Base-by-base conservation (phyloP, 23 tunicate species). In the Diplosoma virens region DNA sequence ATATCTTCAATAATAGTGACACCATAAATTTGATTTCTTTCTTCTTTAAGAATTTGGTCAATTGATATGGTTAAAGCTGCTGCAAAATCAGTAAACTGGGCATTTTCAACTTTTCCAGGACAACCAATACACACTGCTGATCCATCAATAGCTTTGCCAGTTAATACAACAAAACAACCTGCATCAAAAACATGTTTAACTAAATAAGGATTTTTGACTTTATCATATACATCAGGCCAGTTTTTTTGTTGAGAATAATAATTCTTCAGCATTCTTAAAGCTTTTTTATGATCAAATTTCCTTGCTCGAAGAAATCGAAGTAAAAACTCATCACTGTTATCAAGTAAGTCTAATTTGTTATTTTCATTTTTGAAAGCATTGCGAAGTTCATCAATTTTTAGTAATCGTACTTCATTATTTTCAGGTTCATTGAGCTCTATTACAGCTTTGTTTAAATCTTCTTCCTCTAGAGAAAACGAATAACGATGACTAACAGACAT, bases 1-100 rank as follows among this genome's bases (percentile, higher is more conserved):
- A 86, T 47, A 68, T 92, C 97, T 28, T 78, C 84, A 33, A 92
- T 85, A 0, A 92, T 77, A 5, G 87, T 92, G 4, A 92, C 33
- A 28, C 97, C 97, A 79, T 81, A 53, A n/a, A 92, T 68, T 73
- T 92, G 92, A 26, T 31, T 32, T 59, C 68, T 69, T 64, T 92
- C 97, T 36, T 84, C 52, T 69, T 88, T 80, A n/a, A 88, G 59
- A 16, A 88, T 27, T 26, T 76, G 32, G 54, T 81, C 83, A 7
- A 67, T 45, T 5, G 80, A 33, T 25, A 82, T 14, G 33, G 71
- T 22, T 22, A 82, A 27, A 37, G 72, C 66, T 32, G 87, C 88
- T 21, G 77, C 33, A 60, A 88, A 76, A 29, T 88, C 87, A 22
- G 41, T 29, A 14, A 74, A 29, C 47, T 58, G 31, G 67, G 35